Percentiles rank a stretch among this genome's conserved stretches.
Evolutionary conservation across 2,888 invertebrate species (phyloP).

Genomic region (Dynastes tityus): DNA sequence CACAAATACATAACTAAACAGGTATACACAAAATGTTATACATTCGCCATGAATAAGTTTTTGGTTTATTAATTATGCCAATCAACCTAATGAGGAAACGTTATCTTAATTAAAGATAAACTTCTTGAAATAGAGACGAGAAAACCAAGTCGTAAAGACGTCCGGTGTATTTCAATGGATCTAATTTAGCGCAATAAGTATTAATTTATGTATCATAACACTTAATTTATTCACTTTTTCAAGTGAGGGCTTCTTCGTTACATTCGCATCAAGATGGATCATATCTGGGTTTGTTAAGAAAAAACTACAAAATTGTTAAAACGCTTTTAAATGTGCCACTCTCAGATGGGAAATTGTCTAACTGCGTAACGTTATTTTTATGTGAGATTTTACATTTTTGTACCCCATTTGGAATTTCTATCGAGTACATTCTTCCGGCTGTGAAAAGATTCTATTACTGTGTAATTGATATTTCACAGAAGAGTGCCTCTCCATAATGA

Average conservation of each 20-base stretch:
- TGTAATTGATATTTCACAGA: slow-evolving; percentile 35
- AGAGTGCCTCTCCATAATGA: slow-evolving; percentile 27
- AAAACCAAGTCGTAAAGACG: slow-evolving; percentile 23
- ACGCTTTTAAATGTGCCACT: neutral
- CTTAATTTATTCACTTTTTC: slow-evolving; percentile 39
- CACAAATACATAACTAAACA: no score
- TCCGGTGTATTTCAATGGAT: slow-evolving; percentile 34
- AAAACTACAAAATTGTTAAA: slow-evolving; percentile 7
- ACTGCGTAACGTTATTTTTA: slow-evolving; percentile 30
- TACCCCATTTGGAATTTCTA: slow-evolving; percentile 30
- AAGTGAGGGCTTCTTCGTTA: slow-evolving; percentile 1
- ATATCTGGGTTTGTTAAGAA: neutral
- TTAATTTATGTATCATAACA: slow-evolving; percentile 44
- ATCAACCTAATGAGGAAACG: slow-evolving; percentile 18
- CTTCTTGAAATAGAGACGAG: neutral
- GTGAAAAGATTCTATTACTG: slow-evolving; percentile 34
- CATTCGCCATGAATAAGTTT: no score
- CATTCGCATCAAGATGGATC: slow-evolving; percentile 26
- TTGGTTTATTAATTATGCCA: no score
- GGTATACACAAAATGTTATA: no score
- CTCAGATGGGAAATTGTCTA: slow-evolving; percentile 22
- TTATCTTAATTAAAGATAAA: slow-evolving; percentile 11
- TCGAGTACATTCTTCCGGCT: neutral
- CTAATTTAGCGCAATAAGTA: slow-evolving; percentile 37
- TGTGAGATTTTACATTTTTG: slow-evolving; percentile 28